Conservation (phyloP, 2,888 invertebrate genomes). For the Caenorhabditis imperialis region DNA sequence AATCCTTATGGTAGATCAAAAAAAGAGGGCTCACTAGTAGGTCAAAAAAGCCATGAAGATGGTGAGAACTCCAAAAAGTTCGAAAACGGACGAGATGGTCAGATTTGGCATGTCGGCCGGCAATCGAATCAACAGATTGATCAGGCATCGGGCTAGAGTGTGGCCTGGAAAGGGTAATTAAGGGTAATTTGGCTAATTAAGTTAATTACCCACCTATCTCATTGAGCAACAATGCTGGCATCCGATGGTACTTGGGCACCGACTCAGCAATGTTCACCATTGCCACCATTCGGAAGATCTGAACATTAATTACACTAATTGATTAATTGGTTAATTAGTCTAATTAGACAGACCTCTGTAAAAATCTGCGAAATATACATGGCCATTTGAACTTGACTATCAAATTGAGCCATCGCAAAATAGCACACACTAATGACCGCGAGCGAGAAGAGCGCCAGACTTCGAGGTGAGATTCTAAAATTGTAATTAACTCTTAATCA, state of each 20-base stretch:
- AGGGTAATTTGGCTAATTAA: too few species aligned
- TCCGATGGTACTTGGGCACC: slow-evolving; percentile 32
- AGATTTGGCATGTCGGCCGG: slow-evolving; percentile 22
- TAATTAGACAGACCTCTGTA: slow-evolving; percentile 16
- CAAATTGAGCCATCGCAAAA: slow-evolving; percentile 32
- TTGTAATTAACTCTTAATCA: too few species aligned
- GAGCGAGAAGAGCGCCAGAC: slow-evolving; percentile 4
- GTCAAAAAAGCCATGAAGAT: slow-evolving; percentile 8
- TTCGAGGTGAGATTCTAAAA: too few species aligned
- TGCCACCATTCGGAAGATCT: slow-evolving; percentile 17
- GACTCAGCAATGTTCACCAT: slow-evolving; percentile 19
- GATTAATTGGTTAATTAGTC: too few species aligned
- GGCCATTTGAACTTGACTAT: slow-evolving; percentile 22
- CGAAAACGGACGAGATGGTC: slow-evolving; percentile 17
- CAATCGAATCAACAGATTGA: slow-evolving; percentile 8
- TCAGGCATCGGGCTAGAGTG: not conserved
- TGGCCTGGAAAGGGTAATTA: slow-evolving; percentile 22
- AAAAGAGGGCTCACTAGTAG: slow-evolving; percentile 20
- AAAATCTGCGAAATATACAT: slow-evolving; percentile 17
- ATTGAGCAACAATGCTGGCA: slow-evolving; percentile 18
- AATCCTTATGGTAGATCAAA: not conserved
- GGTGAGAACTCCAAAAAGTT: slow-evolving; percentile 21
- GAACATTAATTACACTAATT: not conserved
- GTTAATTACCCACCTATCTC: slow-evolving; percentile 17
- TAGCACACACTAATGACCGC: slow-evolving; percentile 8